These are phyloP conservation scores for Gouania willdenowi DNA, from an alignment of 2,797 vertebrate species.

Conservation along the genomic window DNA sequence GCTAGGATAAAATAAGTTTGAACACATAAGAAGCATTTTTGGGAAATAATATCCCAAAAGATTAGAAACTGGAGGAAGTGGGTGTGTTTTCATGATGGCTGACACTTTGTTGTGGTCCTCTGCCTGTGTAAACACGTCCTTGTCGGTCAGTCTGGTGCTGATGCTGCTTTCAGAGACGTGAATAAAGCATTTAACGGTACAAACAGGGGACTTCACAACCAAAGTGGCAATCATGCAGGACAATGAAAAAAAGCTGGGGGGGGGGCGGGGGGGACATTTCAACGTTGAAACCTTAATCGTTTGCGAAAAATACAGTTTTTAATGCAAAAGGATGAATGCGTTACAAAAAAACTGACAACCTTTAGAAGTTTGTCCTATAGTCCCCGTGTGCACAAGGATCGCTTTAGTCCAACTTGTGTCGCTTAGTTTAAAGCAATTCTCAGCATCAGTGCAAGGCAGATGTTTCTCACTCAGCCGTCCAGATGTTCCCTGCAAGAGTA, in stretches of 20 bases:
- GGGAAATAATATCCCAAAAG: slow-evolving; percentile 61
- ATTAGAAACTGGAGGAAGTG: slow-evolving; percentile 60
- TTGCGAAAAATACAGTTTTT: slow-evolving; percentile 54
- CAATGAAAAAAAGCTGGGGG: slow-evolving; percentile 54
- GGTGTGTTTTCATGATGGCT: slow-evolving; percentile 60
- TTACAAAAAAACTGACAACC: slow-evolving; percentile 63
- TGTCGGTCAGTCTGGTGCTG: slow-evolving; percentile 49
- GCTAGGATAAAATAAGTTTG: slow-evolving; percentile 72
- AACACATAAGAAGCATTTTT: slow-evolving; percentile 74
- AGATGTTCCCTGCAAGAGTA: slow-evolving; percentile 37
- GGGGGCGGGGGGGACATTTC: slow-evolving; percentile 61
- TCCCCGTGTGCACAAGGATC: slow-evolving; percentile 48
- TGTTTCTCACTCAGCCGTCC: slow-evolving; percentile 38
- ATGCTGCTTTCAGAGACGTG: slow-evolving; percentile 50
- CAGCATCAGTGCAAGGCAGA: slow-evolving; percentile 52
- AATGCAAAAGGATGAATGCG: slow-evolving; percentile 63
- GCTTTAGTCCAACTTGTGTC: slow-evolving; percentile 47
- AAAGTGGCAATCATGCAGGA: slow-evolving; percentile 51
- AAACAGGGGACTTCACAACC: slow-evolving; percentile 61
- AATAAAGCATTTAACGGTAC: slow-evolving; percentile 59
- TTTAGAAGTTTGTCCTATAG: slow-evolving; percentile 49
- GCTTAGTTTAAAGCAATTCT: slow-evolving; percentile 63
- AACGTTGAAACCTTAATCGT: slow-evolving; percentile 49
- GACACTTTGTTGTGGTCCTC: slow-evolving; percentile 69
- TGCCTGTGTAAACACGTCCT: slow-evolving; percentile 50